Evolutionary conservation across 2,888 invertebrate species (phyloP).

Genomic region (Helobdella robusta): DNA sequence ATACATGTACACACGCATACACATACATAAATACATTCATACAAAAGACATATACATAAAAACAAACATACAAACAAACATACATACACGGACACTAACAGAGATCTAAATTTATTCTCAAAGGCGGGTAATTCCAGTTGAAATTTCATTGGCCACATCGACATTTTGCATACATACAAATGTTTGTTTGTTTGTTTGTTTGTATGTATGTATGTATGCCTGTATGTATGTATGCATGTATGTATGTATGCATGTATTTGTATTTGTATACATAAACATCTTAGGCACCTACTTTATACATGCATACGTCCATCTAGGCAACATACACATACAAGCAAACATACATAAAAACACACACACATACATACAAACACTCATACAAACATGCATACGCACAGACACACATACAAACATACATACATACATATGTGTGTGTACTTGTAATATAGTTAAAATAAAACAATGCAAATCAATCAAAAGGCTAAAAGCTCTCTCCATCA

Average conservation of each 20-base stretch:
- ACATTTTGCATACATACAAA: too few species aligned
- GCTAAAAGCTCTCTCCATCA: neutral
- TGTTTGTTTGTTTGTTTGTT: neutral
- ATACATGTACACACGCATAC: too few species aligned
- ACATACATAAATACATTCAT: too few species aligned
- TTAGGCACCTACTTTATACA: neutral
- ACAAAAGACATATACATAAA: too few species aligned
- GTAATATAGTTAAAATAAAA: too few species aligned
- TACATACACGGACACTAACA: too few species aligned
- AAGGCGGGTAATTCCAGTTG: too few species aligned
- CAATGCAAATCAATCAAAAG: too few species aligned
- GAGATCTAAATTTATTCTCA: too few species aligned
- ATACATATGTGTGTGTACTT: too few species aligned
- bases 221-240: constrained; percentile 1
- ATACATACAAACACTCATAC: neutral
- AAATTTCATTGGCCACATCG: too few species aligned
- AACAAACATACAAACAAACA: too few species aligned
- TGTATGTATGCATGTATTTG: neutral
- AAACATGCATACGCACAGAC: neutral
- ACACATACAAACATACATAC: neutral
- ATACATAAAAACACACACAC: neutral
- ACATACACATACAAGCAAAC: neutral
- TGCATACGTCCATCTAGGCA: neutral
- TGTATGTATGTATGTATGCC: neutral
- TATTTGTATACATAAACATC: neutral